Percentiles rank a stretch among this genome's conserved stretches.
Evolutionary conservation across 2,888 invertebrate species (phyloP).

Genomic region (Nephrocerus scutellatus): DNA sequence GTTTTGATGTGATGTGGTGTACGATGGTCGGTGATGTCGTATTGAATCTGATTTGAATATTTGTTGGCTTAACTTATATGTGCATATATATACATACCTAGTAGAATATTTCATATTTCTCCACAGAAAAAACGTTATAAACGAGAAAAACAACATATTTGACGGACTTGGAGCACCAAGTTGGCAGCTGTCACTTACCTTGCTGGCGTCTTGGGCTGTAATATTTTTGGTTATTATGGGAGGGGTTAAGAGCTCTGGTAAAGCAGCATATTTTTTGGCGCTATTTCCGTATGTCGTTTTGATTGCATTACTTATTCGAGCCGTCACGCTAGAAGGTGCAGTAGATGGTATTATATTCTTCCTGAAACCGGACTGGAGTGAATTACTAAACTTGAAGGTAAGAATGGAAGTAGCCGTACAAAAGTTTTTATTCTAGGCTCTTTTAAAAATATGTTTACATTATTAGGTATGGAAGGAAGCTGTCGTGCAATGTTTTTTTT

Average conservation of each 20-base stretch:
- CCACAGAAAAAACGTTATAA: conserved; percentile 52
- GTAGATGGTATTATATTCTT: conserved; percentile 69
- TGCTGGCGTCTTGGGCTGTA: conserved; percentile 61
- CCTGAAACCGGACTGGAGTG: conserved; percentile 69
- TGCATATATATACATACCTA: no score
- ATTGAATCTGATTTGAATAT: no score
- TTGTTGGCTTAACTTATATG: no score
- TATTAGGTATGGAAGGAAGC: conserved; percentile 69
- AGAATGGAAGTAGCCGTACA: conserved; percentile 14
- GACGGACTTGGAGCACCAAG: conserved; percentile 53
- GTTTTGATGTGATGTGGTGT: no score
- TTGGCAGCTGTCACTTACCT: conserved; percentile 61
- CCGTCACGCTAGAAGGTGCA: conserved; percentile 62
- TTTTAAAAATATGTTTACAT: neutral
- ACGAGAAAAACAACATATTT: conserved; percentile 45
- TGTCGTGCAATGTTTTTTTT: conserved; percentile 73
- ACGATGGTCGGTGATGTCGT: no score
- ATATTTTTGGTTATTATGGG: conserved; percentile 63
- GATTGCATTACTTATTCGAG: conserved; percentile 63
- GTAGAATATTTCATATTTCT: no score
- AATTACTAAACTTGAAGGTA: conserved; percentile 63
- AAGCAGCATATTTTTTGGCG: conserved; percentile 83
- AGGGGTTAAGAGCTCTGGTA: conserved; percentile 72
- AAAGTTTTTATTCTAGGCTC: neutral
- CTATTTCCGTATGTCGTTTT: conserved; percentile 77